Evolutionary conservation across 2,888 invertebrate genomes (phyloP).

Genomic region (Chymomyza procnemis): DNA sequence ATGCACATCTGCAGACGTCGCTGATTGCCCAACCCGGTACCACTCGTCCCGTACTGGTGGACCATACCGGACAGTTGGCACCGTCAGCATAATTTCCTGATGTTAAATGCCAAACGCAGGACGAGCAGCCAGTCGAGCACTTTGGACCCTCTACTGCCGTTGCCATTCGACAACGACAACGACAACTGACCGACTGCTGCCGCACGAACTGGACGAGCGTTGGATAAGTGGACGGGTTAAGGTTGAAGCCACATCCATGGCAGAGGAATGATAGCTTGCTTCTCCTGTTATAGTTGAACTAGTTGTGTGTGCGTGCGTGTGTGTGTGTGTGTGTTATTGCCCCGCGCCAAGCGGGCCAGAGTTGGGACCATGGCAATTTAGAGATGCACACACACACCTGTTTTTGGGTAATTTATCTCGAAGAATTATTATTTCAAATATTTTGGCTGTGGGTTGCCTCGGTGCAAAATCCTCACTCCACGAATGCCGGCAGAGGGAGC

Average conservation of each 20-base stretch:
- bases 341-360: conserved; percentile 44
- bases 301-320: conserved; percentile 11
- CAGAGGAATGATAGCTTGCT: neutral
- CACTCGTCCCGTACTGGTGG: conserved; percentile 18
- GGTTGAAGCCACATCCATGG: neutral
- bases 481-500: conserved; percentile 4
- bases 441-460: conserved; percentile 56
- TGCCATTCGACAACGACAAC: conserved; percentile 39
- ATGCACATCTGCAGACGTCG: conserved; percentile 63
- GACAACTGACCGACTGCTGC: conserved; percentile 44
- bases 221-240: conserved; percentile 12
- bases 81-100: conserved; percentile 77
- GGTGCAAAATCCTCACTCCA: conserved; percentile 1
- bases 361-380: conserved; percentile 71
- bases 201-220: conserved; percentile 32
- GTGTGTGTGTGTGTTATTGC: conserved; percentile 66
- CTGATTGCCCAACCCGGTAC: conserved; percentile 56
- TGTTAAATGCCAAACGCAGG: conserved; percentile 74
- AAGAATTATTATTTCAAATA: conserved; percentile 79
- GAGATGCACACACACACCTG: conserved; percentile 71
- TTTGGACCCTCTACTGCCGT: conserved; percentile 65
- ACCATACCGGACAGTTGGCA: conserved; percentile 62
- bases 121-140: conserved; percentile 45
- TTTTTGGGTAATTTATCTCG: conserved; percentile 78
- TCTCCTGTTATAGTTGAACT: conserved; percentile 13